Evolutionary conservation across 1,140 invertebrate genomes (phyloP).

Genomic region (Bicyclus anynana): DNA sequence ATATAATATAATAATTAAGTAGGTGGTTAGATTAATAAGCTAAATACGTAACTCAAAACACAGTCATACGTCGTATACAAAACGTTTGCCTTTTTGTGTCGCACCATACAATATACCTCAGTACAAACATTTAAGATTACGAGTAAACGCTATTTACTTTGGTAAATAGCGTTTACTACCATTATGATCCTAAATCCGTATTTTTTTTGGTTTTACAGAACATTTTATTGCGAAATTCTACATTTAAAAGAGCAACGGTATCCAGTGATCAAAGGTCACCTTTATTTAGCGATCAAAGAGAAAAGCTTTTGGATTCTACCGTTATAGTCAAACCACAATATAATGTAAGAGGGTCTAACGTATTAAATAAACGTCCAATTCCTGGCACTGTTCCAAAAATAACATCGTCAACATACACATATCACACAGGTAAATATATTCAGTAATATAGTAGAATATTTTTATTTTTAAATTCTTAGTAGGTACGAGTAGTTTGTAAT

Average conservation of each 20-base stretch:
- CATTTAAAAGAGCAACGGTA: neutral
- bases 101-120: too few species aligned
- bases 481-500: neutral
- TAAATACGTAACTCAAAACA: too few species aligned
- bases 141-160: too few species aligned
- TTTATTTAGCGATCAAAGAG: slow-evolving; percentile 27
- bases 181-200: neutral
- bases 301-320: slow-evolving; percentile 32
- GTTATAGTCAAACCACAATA: slow-evolving; percentile 41
- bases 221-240: slow-evolving; percentile 42
- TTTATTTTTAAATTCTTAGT: neutral
- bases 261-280: neutral
- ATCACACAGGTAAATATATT: slow-evolving; percentile 27
- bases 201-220: slow-evolving; percentile 32
- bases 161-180: too few species aligned
- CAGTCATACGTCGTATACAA: too few species aligned
- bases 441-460: neutral
- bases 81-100: too few species aligned
- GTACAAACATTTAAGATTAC: too few species aligned
- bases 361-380: slow-evolving; percentile 20
- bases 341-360: slow-evolving; percentile 23
- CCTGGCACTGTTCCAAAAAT: slow-evolving; percentile 20
- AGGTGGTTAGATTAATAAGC: too few species aligned
- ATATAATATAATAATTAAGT: too few species aligned
- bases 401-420: slow-evolving; percentile 29